A percentile compares a stretch with the other conserved stretches of the same genome.
phyloP scores from a whole-genome alignment of 2,113 vertebrate species.

The Trogon melanurus region DNA sequence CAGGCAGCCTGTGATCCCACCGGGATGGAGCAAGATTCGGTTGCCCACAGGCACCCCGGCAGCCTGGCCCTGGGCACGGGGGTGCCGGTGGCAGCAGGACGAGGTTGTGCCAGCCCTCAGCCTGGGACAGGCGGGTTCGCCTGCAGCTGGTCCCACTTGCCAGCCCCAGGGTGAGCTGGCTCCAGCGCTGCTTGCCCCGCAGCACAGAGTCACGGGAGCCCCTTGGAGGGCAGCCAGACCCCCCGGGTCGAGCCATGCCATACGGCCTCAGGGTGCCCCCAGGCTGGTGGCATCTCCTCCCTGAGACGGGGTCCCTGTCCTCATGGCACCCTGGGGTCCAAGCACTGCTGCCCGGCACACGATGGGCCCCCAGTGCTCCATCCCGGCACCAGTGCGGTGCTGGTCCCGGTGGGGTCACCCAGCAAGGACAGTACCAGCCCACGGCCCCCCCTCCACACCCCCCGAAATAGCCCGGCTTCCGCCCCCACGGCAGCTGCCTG shows the following conservation, averaged over 20 bases:
- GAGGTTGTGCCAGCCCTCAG: not conserved
- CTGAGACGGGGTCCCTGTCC: not conserved
- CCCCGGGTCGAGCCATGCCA: not conserved
- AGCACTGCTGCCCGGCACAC: not conserved
- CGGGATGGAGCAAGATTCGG: not conserved
- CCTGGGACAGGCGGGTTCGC: not conserved
- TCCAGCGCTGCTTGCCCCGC: not conserved
- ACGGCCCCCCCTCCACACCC: not conserved
- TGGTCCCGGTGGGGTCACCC: not conserved
- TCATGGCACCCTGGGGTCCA: not conserved
- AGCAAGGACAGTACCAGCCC: slow-evolving; percentile 50
- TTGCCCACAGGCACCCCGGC: not conserved
- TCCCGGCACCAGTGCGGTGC: not conserved
- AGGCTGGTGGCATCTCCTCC: not conserved
- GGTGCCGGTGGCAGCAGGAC: not conserved
- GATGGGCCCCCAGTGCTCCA: not conserved
- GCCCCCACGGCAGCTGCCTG: slow-evolving; percentile 62
- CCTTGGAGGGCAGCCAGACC: slow-evolving; percentile 1
- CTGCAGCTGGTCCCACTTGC: not conserved
- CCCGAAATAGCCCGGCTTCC: slow-evolving; percentile 57
- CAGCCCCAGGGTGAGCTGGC: not conserved
- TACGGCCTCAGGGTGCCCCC: accelerated
- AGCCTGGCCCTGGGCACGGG: not conserved
- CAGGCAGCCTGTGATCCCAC: not conserved
- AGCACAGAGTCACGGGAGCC: not conserved